Percentiles rank a stretch among this genome's conserved stretches.
Evolutionary conservation across 2,888 invertebrate species (phyloP).

Genomic region (Orchestes rusci): DNA sequence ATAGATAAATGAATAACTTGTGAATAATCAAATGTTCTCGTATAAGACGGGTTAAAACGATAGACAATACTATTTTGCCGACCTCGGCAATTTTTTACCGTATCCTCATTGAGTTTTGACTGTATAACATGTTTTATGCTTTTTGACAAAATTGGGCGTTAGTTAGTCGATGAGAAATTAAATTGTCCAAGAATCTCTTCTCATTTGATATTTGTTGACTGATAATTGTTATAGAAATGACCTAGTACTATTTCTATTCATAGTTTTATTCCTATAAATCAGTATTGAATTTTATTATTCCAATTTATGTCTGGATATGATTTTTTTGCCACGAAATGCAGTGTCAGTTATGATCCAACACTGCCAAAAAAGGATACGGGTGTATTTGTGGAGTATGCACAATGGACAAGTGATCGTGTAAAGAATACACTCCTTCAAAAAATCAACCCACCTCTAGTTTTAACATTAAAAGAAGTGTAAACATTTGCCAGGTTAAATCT

Average conservation of each 20-base stretch:
- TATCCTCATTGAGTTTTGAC: too few relatives aligned
- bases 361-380: constrained; percentile 17
- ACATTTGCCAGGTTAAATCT: too few relatives aligned
- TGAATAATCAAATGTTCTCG: constrained; percentile 32
- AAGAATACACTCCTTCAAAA: constrained; percentile 9
- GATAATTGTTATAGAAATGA: constrained; percentile 16
- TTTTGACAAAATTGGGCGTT: too few relatives aligned
- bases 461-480: too few relatives aligned
- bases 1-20: too few relatives aligned
- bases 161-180: too few relatives aligned
- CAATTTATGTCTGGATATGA: too few relatives aligned
- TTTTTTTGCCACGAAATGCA: constrained; percentile 12
- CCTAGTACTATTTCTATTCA: constrained; percentile 15
- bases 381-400: constrained; percentile 15
- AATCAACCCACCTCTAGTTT: too few relatives aligned
- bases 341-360: constrained; percentile 15
- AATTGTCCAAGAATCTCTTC: too few relatives aligned
- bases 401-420: constrained; percentile 9
- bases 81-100: constrained; percentile 10
- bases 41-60: constrained; percentile 32
- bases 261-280: too few relatives aligned
- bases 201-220: constrained; percentile 13
- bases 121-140: too few relatives aligned
- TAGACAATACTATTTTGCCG: constrained; percentile 35
- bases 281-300: too few relatives aligned